Conservation (phyloP, 2,888 invertebrate genomes). For the Gymnosoma rotundatum region DNA sequence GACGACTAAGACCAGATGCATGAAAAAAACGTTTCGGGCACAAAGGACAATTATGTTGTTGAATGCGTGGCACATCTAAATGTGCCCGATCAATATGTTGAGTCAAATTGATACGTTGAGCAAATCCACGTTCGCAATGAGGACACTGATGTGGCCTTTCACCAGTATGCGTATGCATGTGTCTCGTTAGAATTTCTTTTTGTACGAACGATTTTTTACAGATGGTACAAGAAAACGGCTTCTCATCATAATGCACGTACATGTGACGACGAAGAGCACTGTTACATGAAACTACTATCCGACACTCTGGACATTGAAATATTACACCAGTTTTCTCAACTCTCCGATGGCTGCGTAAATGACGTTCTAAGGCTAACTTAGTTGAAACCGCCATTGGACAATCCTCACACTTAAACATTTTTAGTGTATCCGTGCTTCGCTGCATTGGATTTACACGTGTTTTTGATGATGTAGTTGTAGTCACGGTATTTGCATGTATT, state of each 20-base stretch:
- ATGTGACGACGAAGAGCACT: constrained; percentile 87
- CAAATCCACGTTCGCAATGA: constrained; percentile 87
- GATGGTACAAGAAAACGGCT: constrained; percentile 83
- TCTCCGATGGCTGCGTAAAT: constrained; percentile 84
- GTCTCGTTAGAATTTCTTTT: constrained; percentile 86
- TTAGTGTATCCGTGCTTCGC: constrained; percentile 78
- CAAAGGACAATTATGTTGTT: constrained; percentile 86
- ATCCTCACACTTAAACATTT: constrained; percentile 85
- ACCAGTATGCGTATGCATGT: constrained; percentile 84
- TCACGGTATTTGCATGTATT: background rate
- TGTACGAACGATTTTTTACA: constrained; percentile 88
- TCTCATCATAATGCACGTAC: constrained; percentile 85
- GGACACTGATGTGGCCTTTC: constrained; percentile 87
- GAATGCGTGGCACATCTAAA: constrained; percentile 84
- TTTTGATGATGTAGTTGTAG: constrained; percentile 35
- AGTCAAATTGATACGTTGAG: constrained; percentile 87
- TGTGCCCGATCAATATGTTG: constrained; percentile 85
- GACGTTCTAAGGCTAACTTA: constrained; percentile 85
- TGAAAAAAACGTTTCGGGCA: constrained; percentile 84
- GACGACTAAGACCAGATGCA: constrained; percentile 87
- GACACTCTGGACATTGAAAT: constrained; percentile 84
- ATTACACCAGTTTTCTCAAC: constrained; percentile 84
- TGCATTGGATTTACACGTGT: constrained; percentile 67
- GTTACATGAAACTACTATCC: constrained; percentile 86
- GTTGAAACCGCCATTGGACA: constrained; percentile 86